Evolutionary conservation across 2,113 vertebrate species (phyloP).

Genomic region (Lathamus discolor): DNA sequence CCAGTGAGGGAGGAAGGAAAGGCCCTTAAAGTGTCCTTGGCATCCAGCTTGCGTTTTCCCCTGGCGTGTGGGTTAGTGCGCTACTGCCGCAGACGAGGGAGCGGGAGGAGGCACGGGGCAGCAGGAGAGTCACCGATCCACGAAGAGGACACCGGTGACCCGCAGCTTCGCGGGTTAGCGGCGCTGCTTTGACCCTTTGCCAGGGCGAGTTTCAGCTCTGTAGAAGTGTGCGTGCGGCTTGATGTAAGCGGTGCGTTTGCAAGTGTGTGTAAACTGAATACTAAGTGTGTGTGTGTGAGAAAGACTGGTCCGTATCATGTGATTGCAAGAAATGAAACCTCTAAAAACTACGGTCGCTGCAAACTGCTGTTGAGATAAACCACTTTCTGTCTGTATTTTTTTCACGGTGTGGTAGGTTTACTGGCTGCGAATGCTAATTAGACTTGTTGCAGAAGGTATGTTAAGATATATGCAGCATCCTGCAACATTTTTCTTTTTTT

Average conservation of each 20-base stretch:
- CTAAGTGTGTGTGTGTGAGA: not conserved
- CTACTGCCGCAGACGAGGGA: not conserved
- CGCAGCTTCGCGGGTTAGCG: not conserved
- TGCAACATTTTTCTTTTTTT: not conserved
- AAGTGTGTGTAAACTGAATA: not conserved
- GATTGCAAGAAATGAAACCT: not conserved
- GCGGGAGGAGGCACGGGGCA: not conserved
- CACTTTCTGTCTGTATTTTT: not conserved
- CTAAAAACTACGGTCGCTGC: not conserved
- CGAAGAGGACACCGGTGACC: not conserved
- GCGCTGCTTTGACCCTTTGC: not conserved
- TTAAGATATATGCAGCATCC: not conserved
- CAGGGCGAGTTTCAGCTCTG: not conserved
- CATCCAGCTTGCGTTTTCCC: not conserved
- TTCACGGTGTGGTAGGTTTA: not conserved
- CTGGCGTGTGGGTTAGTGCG: not conserved
- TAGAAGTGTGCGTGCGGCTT: not conserved
- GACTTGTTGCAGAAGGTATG: not conserved
- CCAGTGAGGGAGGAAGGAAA: not conserved
- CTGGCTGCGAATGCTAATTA: not conserved
- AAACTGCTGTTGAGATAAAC: not conserved
- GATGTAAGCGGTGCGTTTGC: not conserved
- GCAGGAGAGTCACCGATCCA: not conserved
- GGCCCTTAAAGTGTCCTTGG: not conserved
- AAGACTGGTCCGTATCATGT: fast-evolving